Evolutionary conservation across 2,888 invertebrate species (phyloP), one percentile per base, ranked within the genome.

Genomic region (Plagodis dolabraria): DNA sequence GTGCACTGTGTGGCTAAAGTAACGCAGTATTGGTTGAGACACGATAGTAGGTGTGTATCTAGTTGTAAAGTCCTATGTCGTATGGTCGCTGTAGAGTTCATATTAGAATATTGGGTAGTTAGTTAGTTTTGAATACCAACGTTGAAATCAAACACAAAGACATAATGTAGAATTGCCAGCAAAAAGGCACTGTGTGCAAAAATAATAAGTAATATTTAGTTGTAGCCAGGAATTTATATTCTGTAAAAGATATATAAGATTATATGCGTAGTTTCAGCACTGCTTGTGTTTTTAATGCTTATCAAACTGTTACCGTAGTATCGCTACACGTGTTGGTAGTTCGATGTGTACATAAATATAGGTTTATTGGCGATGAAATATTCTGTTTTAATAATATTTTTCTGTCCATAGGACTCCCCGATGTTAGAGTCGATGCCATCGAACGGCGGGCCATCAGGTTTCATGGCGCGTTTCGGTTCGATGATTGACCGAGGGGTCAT

Each of bases 401-500:
- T 47, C 60, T 56, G 59, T 69, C 70, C 69, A 49, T 76, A 92
- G 92, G 92, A 92, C 74, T 92, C 92, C 12, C 92, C 92, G 54
- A 92, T 92, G 68, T 66, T 92, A 71, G 91, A 92, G 53, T 78
- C 87, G 52, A 85, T 86, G 83, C 83, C 85, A 47, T 67, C 85
- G 0, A 53, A 53, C 8, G 80, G 76, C 8, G 83, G 80, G 8
- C 78, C 80, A n/a, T 78, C 85, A 7, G 75, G 75, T 54, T 72
- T 85, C 43, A 48, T 82, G 70, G 74, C 77, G 62, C 80, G 89
- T 11, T 79, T 94, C 70, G 85, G 84, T 0, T 80, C 90, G 33
- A 79, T 86, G 55, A 83, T 93, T 9, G 94, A 94, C 72, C 88
- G 90, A 52, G 94, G 93, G 7, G 89, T 94, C 40, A 90, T 94